Conservation (phyloP, 2,113 vertebrate species). For the Galemys pyrenaicus region DNA sequence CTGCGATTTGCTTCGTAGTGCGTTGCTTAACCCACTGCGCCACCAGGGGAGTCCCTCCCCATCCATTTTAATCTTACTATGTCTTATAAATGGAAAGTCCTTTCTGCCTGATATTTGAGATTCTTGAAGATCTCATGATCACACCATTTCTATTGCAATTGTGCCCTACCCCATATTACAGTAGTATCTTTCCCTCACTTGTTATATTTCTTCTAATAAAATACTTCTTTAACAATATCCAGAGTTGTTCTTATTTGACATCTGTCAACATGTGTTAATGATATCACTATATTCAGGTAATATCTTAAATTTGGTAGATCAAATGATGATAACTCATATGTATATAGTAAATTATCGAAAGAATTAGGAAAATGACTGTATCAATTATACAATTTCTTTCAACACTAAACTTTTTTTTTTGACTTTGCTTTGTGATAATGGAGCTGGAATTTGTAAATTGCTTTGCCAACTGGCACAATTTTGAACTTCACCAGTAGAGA, state of each 20-base stretch:
- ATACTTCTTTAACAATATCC: not conserved
- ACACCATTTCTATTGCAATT: not conserved
- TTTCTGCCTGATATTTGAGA: not conserved
- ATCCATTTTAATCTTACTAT: not conserved
- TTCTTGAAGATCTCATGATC: not conserved
- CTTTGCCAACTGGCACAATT: not conserved
- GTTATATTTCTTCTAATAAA: not conserved
- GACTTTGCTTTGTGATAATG: not conserved
- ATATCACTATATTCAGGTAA: not conserved
- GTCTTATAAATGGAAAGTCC: not conserved
- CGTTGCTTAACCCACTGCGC: too few relatives aligned
- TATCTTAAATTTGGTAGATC: not conserved
- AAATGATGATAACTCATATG: not conserved
- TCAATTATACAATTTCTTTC: not conserved
- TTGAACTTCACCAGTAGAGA: not conserved
- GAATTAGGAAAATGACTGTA: not conserved
- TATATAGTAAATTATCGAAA: not conserved
- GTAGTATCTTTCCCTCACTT: not conserved
- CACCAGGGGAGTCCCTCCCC: too few relatives aligned
- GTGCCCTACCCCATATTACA: fast-evolving
- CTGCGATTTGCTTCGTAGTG: too few relatives aligned
- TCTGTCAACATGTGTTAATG: not conserved
- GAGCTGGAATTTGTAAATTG: not conserved
- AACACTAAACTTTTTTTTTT: not conserved
- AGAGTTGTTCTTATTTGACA: not conserved